Evolutionary conservation across 2,888 invertebrate species (phyloP).

Genomic region (Drosophila robusta): DNA sequence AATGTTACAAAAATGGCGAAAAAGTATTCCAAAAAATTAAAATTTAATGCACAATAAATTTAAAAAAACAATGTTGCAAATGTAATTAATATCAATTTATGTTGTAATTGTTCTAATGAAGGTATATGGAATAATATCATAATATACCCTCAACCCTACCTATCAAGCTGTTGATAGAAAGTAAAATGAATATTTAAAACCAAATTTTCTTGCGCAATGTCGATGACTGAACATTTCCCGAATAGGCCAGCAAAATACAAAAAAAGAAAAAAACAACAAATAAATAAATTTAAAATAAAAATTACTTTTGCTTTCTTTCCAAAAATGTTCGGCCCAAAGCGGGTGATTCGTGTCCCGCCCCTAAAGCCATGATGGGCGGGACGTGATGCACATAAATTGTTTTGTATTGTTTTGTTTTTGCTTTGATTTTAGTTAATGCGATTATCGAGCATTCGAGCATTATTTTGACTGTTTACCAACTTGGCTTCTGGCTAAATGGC

Average conservation of each 20-base stretch:
- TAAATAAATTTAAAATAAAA: neutral
- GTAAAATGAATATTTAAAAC: slow-evolving; percentile 32
- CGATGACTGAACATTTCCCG: slow-evolving; percentile 37
- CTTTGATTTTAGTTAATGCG: slow-evolving; percentile 33
- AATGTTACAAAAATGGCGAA: too few species aligned
- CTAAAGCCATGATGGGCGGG: neutral
- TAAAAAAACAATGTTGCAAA: too few species aligned
- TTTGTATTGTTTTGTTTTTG: slow-evolving; percentile 1
- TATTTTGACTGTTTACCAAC: slow-evolving; percentile 29
- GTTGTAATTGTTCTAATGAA: too few species aligned
- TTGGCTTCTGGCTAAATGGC: slow-evolving; percentile 40
- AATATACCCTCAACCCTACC: too few species aligned
- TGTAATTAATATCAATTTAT: too few species aligned
- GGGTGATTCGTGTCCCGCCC: slow-evolving; percentile 7
- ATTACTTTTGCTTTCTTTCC: slow-evolving; percentile 66
- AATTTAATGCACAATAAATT: too few species aligned
- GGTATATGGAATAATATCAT: too few species aligned
- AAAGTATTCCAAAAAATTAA: too few species aligned
- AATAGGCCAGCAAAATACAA: slow-evolving; percentile 17
- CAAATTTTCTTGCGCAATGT: slow-evolving; percentile 52
- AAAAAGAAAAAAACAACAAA: slow-evolving; percentile 9
- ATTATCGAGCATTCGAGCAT: slow-evolving; percentile 39
- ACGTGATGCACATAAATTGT: slow-evolving; percentile 48
- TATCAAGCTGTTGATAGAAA: slow-evolving; percentile 23
- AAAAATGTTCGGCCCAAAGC: slow-evolving; percentile 46